Conservation (phyloP, 2,888 invertebrate genomes). For the Craniophora ligustri region DNA sequence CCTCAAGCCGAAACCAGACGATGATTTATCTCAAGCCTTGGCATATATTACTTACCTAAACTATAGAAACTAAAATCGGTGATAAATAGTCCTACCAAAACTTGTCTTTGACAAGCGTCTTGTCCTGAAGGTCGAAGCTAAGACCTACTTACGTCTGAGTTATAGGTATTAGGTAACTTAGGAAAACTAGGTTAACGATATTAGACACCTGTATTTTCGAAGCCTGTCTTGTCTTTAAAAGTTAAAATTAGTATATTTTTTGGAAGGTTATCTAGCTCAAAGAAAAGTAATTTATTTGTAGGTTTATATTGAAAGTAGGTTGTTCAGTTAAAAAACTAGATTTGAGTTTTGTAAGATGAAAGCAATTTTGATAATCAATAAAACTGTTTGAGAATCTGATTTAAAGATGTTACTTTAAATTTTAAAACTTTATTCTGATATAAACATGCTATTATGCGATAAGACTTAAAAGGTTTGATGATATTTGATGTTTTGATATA, state of each 20-base stretch:
- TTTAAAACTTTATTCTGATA: background rate
- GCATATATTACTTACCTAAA: conserved; percentile 57
- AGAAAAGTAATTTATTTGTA: background rate
- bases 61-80: conserved; percentile 46
- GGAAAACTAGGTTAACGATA: conserved; percentile 38
- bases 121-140: conserved; percentile 17
- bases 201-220: conserved; percentile 40
- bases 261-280: conserved; percentile 19
- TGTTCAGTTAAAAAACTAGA: background rate
- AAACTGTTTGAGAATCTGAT: too few species aligned
- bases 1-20: conserved; percentile 35
- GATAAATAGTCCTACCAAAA: conserved; percentile 42
- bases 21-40: conserved; percentile 63
- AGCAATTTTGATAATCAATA: too few species aligned
- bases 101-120: conserved; percentile 39
- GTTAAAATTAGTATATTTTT: conserved; percentile 49
- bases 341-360: too few species aligned
- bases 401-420: background rate
- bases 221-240: conserved; percentile 27
- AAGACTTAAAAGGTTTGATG: background rate
- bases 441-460: too few species aligned
- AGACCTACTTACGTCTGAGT: conserved; percentile 28
- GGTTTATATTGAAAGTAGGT: background rate
- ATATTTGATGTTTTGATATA: background rate
- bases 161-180: conserved; percentile 30